Conservation (phyloP, 2,888 invertebrate genomes). For the Hedya salicella region DNA sequence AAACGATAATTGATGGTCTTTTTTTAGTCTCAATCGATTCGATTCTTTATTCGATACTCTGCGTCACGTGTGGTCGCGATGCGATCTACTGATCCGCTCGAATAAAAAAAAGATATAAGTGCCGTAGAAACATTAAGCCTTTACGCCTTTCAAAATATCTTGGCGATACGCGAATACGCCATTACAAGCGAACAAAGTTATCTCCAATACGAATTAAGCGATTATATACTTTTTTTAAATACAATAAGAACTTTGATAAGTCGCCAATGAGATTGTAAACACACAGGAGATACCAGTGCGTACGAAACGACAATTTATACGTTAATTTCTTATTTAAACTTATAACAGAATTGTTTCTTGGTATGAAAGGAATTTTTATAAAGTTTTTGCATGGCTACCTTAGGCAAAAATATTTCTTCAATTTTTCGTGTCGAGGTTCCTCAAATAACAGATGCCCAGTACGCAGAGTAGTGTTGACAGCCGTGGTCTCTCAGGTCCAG, state of each 20-base stretch:
- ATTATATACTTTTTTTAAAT: constrained; percentile 15
- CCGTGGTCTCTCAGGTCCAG: too few relatives aligned
- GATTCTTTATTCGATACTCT: constrained; percentile 50
- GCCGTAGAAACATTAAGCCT: not conserved
- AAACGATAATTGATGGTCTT: constrained; percentile 23
- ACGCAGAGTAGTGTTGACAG: too few relatives aligned
- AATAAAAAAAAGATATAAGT: not conserved
- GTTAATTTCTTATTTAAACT: constrained; percentile 53
- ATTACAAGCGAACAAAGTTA: constrained; percentile 48
- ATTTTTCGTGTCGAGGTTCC: too few relatives aligned
- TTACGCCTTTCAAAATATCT: not conserved
- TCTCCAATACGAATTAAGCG: constrained; percentile 13
- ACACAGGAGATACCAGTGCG: constrained; percentile 15
- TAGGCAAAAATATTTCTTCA: too few relatives aligned
- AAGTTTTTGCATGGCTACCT: not conserved
- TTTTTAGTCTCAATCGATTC: constrained; percentile 42
- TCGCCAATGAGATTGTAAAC: not conserved
- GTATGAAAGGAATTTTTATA: not conserved
- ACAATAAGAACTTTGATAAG: constrained; percentile 8
- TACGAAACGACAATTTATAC: constrained; percentile 54
- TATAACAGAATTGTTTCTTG: constrained; percentile 19
- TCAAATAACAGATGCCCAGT: too few relatives aligned
- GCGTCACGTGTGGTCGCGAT: constrained; percentile 58
- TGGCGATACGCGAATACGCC: constrained; percentile 48
- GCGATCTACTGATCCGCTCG: constrained; percentile 50